Conservation (phyloP, 2,888 invertebrate species). For the Machimus atricapillus region DNA sequence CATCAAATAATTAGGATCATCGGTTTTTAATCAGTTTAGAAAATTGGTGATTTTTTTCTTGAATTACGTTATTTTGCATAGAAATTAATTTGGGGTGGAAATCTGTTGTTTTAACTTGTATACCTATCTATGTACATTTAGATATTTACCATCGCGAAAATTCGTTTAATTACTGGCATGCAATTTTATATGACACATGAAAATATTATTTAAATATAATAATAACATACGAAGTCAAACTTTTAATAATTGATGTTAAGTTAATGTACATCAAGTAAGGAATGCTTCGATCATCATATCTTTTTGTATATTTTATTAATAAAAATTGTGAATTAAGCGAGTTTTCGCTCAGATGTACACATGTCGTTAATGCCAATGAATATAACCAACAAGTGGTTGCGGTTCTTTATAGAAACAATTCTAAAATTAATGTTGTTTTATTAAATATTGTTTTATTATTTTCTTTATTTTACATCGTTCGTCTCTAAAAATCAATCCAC, state of each 20-base stretch:
- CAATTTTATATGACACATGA: neutral
- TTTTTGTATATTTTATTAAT: neutral
- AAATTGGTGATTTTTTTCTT: conserved; percentile 31
- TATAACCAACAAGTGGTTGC: conserved; percentile 61
- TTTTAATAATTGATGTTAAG: neutral
- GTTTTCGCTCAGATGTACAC: neutral
- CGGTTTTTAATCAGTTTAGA: conserved; percentile 6
- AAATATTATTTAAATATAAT: neutral
- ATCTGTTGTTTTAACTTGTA: conserved; percentile 15
- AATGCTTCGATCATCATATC: too few species aligned
- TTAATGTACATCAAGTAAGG: too few species aligned
- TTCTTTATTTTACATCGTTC: conserved; percentile 49
- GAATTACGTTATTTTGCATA: conserved; percentile 17
- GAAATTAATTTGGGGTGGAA: conserved; percentile 21
- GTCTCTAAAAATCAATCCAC: conserved; percentile 14
- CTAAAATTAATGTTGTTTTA: conserved; percentile 34
- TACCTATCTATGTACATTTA: conserved; percentile 22
- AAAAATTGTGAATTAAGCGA: neutral
- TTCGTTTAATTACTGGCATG: conserved; percentile 12
- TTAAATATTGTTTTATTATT: conserved; percentile 41
- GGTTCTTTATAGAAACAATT: conserved; percentile 56
- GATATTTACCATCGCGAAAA: neutral
- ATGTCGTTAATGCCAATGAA: conserved; percentile 43
- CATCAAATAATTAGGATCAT: neutral
- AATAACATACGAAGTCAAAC: neutral